Base-by-base conservation (phyloP, 1,140 invertebrate genomes). In the Thalassaphorura encarpata region DNA sequence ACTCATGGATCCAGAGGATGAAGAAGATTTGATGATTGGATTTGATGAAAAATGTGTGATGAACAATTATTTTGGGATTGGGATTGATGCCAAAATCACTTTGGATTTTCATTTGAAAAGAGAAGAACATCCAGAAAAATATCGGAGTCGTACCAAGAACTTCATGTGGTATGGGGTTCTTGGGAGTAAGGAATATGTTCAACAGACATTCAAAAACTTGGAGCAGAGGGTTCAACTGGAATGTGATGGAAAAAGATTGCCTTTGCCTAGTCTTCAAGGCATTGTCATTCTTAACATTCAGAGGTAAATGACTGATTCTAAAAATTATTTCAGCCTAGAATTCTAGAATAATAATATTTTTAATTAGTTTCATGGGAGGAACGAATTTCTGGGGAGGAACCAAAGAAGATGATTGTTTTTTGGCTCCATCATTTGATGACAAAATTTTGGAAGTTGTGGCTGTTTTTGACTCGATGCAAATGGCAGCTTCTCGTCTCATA, bases 31-130 rank as follows among this genome's bases (percentile, higher is more conserved):
- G 6, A 62, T 62, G 69, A 88, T 92, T 74, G 89, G 90, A 3
- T 96, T 91, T 71, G 85, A 85, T 63, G 94, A 97, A 72, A 83
- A 84, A 61, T 93, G 89, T 61, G 93, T 97, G 1, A 97, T 99
- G 94, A 98, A 97, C 70, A 97, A 98, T 71, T 99, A 99, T 71
- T 98, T 98, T 73, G 95, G 95, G 4, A 98, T 99, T 69, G 95
- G 95, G 15, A 90, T 98, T 45, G 95, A 99, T 76, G 95, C 95
- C 1, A 97, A 99, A 73, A 97, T 99, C 26, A 92, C 91, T 11
- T 72, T 98, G 11, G 93, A 97, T 68, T 98, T 99, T 71, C 95
- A 99, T 73, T 90, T 94, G 67, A 96, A 96, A 71, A 76, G 94
- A 27, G 94, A 98, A 70, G 93, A 97, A 70, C 93, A 98, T 74